A percentile compares a stretch with the other conserved stretches of the same genome.
phyloP scores from a whole-genome alignment of 2,888 invertebrate species.

The Apomyelois bistriatella region DNA sequence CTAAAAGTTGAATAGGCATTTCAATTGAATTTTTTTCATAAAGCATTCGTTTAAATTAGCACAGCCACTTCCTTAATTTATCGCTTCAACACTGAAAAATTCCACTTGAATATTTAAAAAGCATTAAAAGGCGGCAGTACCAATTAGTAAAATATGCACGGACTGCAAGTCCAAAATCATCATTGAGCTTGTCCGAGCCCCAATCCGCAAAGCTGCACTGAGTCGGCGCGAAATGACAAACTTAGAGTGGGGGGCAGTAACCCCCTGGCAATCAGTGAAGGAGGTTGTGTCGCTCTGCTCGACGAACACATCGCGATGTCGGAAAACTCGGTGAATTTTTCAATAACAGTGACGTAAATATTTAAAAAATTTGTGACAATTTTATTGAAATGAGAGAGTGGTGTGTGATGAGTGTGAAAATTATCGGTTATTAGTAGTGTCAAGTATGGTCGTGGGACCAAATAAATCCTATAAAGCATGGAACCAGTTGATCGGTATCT shows the following conservation, averaged over 20 bases:
- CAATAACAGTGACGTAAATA: constrained; percentile 2
- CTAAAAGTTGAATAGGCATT: too few relatives aligned
- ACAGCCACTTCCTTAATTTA: not conserved
- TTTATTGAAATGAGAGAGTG: constrained; percentile 38
- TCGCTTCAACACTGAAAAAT: not conserved
- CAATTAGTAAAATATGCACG: constrained; percentile 22
- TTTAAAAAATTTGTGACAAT: constrained; percentile 17
- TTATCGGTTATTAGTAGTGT: constrained; percentile 57
- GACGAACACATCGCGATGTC: constrained; percentile 63
- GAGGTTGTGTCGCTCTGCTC: constrained; percentile 58
- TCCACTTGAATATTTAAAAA: not conserved
- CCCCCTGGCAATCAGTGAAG: constrained; percentile 52
- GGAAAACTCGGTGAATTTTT: constrained; percentile 36
- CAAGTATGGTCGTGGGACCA: constrained; percentile 68
- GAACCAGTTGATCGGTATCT: constrained; percentile 63
- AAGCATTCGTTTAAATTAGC: not conserved
- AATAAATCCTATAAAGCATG: constrained; percentile 66
- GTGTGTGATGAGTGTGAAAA: constrained; percentile 36
- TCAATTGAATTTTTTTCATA: too few relatives aligned
- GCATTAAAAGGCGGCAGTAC: constrained; percentile 4
- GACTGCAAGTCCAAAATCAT: constrained; percentile 40
- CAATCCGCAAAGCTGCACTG: constrained; percentile 58
- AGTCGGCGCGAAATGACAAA: constrained; percentile 75
- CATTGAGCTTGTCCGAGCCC: constrained; percentile 39
- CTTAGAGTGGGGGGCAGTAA: constrained; percentile 70